phyloP scores from a whole-genome alignment of 2,113 vertebrate genomes.

The Muntiacus reevesi region DNA sequence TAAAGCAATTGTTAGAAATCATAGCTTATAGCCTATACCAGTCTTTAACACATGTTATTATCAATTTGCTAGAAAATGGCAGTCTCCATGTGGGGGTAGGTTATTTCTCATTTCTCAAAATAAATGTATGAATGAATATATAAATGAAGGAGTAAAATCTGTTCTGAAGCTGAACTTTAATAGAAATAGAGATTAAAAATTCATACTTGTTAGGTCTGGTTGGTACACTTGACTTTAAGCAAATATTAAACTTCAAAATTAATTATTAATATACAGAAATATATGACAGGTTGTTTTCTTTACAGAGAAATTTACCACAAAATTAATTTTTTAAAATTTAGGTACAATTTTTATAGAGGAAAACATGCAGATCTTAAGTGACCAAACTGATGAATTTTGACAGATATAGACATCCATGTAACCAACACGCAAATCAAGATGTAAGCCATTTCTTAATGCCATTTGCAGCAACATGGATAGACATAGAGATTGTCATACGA shows the following conservation, averaged over 20 bases:
- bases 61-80: not conserved
- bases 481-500: not conserved
- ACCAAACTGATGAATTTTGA: not conserved
- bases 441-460: not conserved
- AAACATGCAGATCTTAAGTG: not conserved
- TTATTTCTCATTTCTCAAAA: not conserved
- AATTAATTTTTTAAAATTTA: not conserved
- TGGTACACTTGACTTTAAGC: not conserved
- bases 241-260: not conserved
- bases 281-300: not conserved
- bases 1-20: constrained; percentile 3
- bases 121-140: not conserved
- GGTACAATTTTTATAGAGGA: not conserved
- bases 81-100: not conserved
- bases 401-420: not conserved
- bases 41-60: not conserved
- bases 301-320: not conserved
- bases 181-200: not conserved
- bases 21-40: not conserved
- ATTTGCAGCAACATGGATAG: not conserved
- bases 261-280: not conserved
- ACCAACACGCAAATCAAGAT: not conserved
- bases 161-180: not conserved
- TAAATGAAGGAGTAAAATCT: not conserved
- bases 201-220: not conserved